Evolutionary conservation across 2,113 vertebrate species (phyloP), one percentile per base, ranked within the genome.

Genomic region (Lonchura striata): DNA sequence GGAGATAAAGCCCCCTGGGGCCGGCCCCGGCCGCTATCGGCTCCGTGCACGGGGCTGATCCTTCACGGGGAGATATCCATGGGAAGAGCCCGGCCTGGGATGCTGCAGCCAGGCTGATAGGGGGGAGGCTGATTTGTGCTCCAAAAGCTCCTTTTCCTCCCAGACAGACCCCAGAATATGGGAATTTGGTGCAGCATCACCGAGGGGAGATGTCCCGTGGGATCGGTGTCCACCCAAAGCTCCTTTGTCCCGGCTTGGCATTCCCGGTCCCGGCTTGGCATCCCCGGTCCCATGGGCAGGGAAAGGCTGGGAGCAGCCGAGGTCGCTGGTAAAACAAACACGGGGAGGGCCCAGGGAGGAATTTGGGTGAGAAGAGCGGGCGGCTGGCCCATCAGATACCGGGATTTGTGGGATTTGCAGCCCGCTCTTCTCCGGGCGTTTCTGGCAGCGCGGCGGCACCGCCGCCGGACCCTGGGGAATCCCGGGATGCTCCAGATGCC

Each of bases 1-100:
- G 93, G 98, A 98, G 98, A 98, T 98, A 98, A 98, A 97, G 97
- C 92, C 97, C 94, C 95, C 96, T 93, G 97, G 94, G 95, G 88
- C 93, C 90, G 82, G 97, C 97, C 98, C 97, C 96, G 88, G 63
- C 96, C 64, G 75, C 96, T 98, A 98, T 99, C 98, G 81, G 97
- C 98, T 97, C 98, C 92, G 17, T 96, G 97, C 98, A 98, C 89
- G 24, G 94, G 98, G 95, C 97, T 82, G 98, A 98, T 98, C 98
- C 97, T 97, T 96, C 97, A 97, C 93, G 97, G 41, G 37, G 63
- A 5, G 57, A 97, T 98, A 98, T 96, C 98, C 65, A 1, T 0
- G 25, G 57, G 18, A 56, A 60, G 52, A 68, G 52, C 80, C 54
- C 1, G 0, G 69, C 53, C 78, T 20, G 57, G 69, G 85, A 94